Evolutionary conservation across 2,113 vertebrate genomes (phyloP), one percentile per base, ranked within the genome.

Genomic region (Prolemur simus): DNA sequence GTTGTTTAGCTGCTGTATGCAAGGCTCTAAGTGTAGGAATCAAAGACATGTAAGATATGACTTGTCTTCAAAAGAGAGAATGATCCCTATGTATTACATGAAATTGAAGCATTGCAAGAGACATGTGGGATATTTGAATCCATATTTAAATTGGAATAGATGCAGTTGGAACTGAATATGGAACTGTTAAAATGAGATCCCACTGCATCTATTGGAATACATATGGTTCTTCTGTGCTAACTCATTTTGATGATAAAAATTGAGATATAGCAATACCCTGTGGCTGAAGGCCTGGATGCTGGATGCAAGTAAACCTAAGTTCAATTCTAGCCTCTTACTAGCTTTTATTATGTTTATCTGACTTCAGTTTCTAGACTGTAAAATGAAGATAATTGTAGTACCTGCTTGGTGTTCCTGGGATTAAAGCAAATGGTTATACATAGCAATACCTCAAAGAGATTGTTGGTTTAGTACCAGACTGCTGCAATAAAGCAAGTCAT

Each of bases 401-500:
- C 10, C 39, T 34, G 11, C 7, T 49, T 68, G 21, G 25, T 83
- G 84, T 37, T 85, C 3, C 47, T 80, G 66, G 12, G 4, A 18
- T 90, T 93, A 68, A 86, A 90, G 68, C 17, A 96, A 92, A 8
- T 81, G 27, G 20, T 71, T 84, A 27, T 84, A 21, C 87, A 76
- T 1, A 76, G 42, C 42, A 42, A 32, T 47, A 32, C 27, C 42
- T 76, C 73, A 47, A 27, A 76, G 42, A 47, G 45, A 47, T 10
- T 76, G 27, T 27, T 32, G 14, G 45, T 47, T 76, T 27, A 47
- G 15, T 76, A 47, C 73, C 73, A 47, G 27, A 18, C 15, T 27
- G 15, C 69, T 23, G 25, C 23, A 73, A 45, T 32, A 76, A 76
- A 32, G 39, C 71, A 76, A 76, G 73, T 76, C 73, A 74, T 20